Conservation (phyloP, 2,113 vertebrate species). For the Kryptolebias marmoratus region DNA sequence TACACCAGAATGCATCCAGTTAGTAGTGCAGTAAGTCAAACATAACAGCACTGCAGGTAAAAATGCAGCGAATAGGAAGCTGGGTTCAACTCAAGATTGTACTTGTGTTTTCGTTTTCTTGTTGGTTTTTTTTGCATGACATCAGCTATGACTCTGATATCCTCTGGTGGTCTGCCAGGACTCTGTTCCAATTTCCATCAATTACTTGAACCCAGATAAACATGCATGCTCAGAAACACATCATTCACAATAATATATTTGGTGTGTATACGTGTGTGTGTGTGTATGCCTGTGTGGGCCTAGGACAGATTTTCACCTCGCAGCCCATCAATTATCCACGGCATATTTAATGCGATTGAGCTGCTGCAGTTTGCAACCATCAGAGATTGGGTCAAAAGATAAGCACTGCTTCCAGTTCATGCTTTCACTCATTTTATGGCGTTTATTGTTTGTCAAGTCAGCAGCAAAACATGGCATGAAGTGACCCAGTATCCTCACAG, state of each 20-base stretch:
- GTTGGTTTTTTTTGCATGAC: conserved; percentile 3
- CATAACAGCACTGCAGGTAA: conserved; percentile 23
- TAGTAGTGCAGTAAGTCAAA: conserved; percentile 13
- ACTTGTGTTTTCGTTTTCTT: neutral
- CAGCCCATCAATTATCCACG: conserved; percentile 61
- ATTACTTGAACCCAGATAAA: conserved; percentile 8
- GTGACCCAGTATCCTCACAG: conserved; percentile 27
- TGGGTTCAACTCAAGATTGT: conserved; percentile 18
- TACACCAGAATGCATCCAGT: neutral
- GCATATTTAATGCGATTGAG: conserved; percentile 58
- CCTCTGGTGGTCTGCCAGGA: conserved; percentile 50
- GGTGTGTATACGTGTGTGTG: no score
- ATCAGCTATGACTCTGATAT: conserved; percentile 31
- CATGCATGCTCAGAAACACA: conserved; percentile 11
- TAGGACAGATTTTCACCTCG: conserved; percentile 47
- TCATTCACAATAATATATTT: no score
- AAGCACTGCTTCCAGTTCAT: conserved; percentile 29
- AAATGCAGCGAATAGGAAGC: conserved; percentile 15
- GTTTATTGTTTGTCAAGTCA: conserved; percentile 45
- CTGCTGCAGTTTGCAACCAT: conserved; percentile 54
- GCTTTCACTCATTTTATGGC: conserved; percentile 20
- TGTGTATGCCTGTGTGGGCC: neutral
- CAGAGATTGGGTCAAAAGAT: conserved; percentile 42
- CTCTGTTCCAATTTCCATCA: conserved; percentile 43
- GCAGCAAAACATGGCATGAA: conserved; percentile 38